Evolutionary conservation across 2,888 invertebrate species (phyloP), one percentile per base, ranked within the genome.

Genomic region (Leptinotarsa rubiginosa): DNA sequence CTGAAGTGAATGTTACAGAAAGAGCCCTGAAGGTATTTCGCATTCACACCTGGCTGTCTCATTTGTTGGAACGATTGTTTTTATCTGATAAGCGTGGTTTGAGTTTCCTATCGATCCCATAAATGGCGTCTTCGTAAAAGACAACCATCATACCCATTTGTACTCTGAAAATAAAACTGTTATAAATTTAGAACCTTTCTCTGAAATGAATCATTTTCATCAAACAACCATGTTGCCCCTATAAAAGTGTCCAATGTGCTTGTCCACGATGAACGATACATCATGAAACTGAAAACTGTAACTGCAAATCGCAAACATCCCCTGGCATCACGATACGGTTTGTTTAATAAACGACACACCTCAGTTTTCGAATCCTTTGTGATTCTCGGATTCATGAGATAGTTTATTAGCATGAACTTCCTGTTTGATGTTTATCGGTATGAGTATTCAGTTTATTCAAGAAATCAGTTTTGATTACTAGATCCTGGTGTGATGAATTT

Each of bases 271-370:
- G 18, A 52, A 52, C 52, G 18, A 52, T 52, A 18, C 12, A 52
- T 52, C 52, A 52, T 13, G 7, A 1, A 7, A 31, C 52, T 52
- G 52, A 52, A 52, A 52, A 52, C 12, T 52, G 52, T 18, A 52
- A 52, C 52, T 18, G 18, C 52, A 18, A 52, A 52, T n/a, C 18
- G 52, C 18, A 52, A 52, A 18, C 18, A 18, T 52, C 52, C 52
- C 18, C 10, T 18, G 7, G 12, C 52, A 18, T 16, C 52, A 52
- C 52, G 5, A 52, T 52, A 52, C 18, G 18, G 18, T 52, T 52
- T 52, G 52, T 52, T 52, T 52, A 52, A 52, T 52, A 52, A 52
- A 52, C 52, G 52, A 52, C 18, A 52, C 18, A 52, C 18, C 52
- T 52, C 52, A 10, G 18, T 52, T 52, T 18, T 52, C 52, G 4